Percentiles rank a stretch among this genome's conserved stretches.
These are phyloP conservation scores for Tribolium madens DNA, from an alignment of 1,140 invertebrate genomes.

Conservation along the genomic window DNA sequence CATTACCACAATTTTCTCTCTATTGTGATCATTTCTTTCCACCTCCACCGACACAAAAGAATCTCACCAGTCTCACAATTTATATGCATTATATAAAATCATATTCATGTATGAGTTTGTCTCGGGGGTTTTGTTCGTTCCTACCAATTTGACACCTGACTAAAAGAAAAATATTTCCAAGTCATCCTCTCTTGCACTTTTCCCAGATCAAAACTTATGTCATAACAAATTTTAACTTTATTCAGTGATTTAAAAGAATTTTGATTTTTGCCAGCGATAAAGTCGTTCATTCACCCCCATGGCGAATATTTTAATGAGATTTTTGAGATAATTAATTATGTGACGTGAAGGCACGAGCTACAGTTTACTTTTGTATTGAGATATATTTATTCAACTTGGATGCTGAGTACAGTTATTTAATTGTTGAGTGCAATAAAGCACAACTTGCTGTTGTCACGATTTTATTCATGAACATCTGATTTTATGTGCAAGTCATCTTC, in stretches of 20 bases:
- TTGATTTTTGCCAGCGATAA: slow-evolving; percentile 31
- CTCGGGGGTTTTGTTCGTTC: slow-evolving; percentile 32
- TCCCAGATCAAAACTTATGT: slow-evolving; percentile 23
- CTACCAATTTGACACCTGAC: slow-evolving; percentile 36
- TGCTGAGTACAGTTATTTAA: slow-evolving; percentile 19
- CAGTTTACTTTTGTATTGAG: slow-evolving; percentile 25
- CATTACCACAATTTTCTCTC: slow-evolving; percentile 16
- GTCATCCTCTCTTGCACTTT: slow-evolving; percentile 32
- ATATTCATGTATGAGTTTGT: slow-evolving; percentile 31
- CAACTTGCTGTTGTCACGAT: slow-evolving; percentile 27
- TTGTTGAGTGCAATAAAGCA: slow-evolving; percentile 32
- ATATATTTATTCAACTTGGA: slow-evolving; percentile 26
- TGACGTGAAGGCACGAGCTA: slow-evolving; percentile 18
- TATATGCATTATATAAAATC: slow-evolving; percentile 30
- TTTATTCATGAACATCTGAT: slow-evolving; percentile 31
- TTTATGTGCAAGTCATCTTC: slow-evolving; percentile 36
- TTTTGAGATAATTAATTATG: slow-evolving; percentile 27
- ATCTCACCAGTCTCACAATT: slow-evolving; percentile 1
- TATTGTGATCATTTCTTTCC: slow-evolving; percentile 17
- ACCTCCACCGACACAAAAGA: slow-evolving; percentile 9
- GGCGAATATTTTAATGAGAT: slow-evolving; percentile 31
- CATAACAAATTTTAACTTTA: slow-evolving; percentile 37
- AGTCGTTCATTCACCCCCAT: slow-evolving; percentile 28
- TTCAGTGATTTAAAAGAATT: slow-evolving; percentile 35
- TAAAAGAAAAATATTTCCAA: slow-evolving; percentile 27